Base-by-base conservation (phyloP, 2,113 vertebrate genomes). In the Condylura cristata region DNA sequence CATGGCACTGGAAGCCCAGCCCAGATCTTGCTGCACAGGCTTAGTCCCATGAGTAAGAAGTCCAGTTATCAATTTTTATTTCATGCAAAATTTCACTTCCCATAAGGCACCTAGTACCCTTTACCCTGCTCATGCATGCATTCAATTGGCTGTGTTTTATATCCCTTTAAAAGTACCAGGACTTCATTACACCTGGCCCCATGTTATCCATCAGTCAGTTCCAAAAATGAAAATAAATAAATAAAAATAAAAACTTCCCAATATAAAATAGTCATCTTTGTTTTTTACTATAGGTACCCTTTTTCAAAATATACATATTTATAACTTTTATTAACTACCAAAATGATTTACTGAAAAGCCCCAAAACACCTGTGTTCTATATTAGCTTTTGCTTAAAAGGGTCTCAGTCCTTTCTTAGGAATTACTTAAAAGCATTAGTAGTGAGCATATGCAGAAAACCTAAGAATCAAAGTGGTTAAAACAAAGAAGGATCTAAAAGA, bases 271-370 rank as follows among this genome's bases (percentile, higher is more conserved):
- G 71, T 68, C 34, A 28, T 9, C 14, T 89, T 34, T 89, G 12
- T 3, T 81, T 81, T 88, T 37, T 3, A 86, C 88, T 75, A 86
- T 66, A 76, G 94, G 89, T 93, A 93, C 61, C 83, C 60, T 96
- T 96, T 96, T 89, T 93, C 92, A 97, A 96, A 96, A 89, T 65
- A 70, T 46, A 91, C 93, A 90, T 39, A 37, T 41, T 71, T 91
- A 66, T 24, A 92, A 63, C 17, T 95, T 92, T 24, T 60, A 71
- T 17, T 17, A 90, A 34, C 28, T 96, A 70, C 39, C 51, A 94
- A 84, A 79, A 78, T 46, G 80, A 11, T 96, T 94, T 87, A 9
- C 37, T 95, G 91, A 12, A 63, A 94, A 96, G 92, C 5, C 44
- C 37, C 84, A 87, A 68, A 53, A 16, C 72, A 58, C 11, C 85